These are phyloP conservation scores for Synanthedon vespiformis DNA, from an alignment of 2,888 invertebrate genomes.

Conservation along the genomic window DNA sequence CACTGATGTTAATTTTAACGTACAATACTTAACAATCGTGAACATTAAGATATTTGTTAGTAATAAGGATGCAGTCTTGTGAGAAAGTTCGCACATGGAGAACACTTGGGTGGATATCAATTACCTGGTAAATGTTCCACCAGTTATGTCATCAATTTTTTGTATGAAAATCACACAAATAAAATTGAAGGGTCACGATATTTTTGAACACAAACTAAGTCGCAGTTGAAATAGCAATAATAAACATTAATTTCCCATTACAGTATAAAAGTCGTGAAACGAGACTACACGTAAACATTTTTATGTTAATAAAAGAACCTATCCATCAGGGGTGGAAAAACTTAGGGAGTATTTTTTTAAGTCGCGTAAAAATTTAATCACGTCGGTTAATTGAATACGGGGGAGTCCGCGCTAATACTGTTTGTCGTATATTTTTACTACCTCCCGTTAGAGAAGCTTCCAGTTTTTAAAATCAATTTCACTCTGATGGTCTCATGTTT, in stretches of 20 bases:
- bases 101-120: too few species aligned
- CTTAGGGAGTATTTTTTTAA: slow-evolving; percentile 32
- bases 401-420: slow-evolving; percentile 12
- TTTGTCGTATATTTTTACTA: slow-evolving; percentile 25
- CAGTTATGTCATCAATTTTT: too few species aligned
- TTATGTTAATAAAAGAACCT: slow-evolving; percentile 24
- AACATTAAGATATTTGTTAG: too few species aligned
- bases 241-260: slow-evolving; percentile 45
- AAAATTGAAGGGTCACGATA: neutral
- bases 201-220: slow-evolving; percentile 5
- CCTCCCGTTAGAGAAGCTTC: neutral
- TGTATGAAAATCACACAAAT: neutral
- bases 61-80: too few species aligned
- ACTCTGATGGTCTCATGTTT: too few species aligned
- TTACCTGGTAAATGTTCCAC: too few species aligned
- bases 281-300: slow-evolving; percentile 23
- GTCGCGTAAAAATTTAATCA: slow-evolving; percentile 44
- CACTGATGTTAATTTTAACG: too few species aligned
- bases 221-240: slow-evolving; percentile 25
- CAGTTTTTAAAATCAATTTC: neutral
- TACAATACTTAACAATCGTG: too few species aligned
- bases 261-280: slow-evolving; percentile 36
- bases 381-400: slow-evolving; percentile 34
- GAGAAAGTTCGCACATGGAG: too few species aligned
- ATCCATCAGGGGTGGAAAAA: slow-evolving; percentile 10